phyloP scores from a whole-genome alignment of 2,888 invertebrate species.

The Polymixis lichenea region DNA sequence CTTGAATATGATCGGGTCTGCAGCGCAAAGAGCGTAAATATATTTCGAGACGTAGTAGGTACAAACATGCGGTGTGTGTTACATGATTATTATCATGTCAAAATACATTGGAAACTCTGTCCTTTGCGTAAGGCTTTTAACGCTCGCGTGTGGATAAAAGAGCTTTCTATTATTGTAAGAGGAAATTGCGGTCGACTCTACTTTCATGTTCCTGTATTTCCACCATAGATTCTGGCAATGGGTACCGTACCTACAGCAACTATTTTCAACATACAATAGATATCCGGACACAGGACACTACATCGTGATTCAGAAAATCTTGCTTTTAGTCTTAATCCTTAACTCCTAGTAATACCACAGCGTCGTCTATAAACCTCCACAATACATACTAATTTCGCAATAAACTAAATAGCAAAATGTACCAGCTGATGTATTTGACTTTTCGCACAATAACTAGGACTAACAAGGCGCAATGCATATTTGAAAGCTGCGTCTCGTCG shows the following conservation, averaged over 20 bases:
- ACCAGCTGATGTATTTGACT: neutral
- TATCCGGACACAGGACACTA: neutral
- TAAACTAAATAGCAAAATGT: neutral
- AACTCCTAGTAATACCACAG: neutral
- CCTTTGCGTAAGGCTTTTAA: conserved; percentile 18
- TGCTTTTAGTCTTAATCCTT: neutral
- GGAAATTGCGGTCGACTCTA: conserved; percentile 21
- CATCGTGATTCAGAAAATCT: neutral
- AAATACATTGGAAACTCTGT: conserved; percentile 11
- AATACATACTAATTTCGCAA: neutral
- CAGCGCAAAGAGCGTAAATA: neutral
- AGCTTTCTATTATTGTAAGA: conserved; percentile 41
- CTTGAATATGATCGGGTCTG: neutral
- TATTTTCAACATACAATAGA: neutral
- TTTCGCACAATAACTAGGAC: neutral
- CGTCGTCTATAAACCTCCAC: neutral
- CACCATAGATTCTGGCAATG: neutral
- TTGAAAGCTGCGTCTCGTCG: neutral
- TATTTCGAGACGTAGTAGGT: neutral
- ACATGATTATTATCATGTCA: neutral
- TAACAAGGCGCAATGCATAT: conserved; percentile 3
- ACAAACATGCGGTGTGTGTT: neutral
- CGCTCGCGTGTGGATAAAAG: conserved; percentile 4
- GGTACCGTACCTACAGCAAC: too few relatives aligned
- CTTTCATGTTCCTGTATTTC: conserved; percentile 6